Evolutionary conservation across 1,140 invertebrate genomes (phyloP), one percentile per base, ranked within the genome.

Genomic region (Triops longicaudatus): DNA sequence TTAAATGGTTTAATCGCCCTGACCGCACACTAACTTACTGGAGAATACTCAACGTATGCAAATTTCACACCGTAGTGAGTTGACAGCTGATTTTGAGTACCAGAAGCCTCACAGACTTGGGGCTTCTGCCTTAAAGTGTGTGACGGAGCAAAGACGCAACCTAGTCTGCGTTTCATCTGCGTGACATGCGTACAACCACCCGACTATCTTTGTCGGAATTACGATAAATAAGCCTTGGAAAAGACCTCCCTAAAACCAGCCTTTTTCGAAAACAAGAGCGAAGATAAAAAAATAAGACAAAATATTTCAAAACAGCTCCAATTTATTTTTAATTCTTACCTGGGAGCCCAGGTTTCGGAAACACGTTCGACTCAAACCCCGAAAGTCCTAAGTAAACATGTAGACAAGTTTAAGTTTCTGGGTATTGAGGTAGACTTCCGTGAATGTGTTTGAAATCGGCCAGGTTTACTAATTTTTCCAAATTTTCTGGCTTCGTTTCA

Each of bases 141-240:
- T 63, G 50, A 63, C 17, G 50, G 50, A 63, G 50, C 10, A 10
- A 22, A 63, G 50, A 63, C 50, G 50, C 50, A 63, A 63, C 17
- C 50, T 6, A 63, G 50, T 63, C 50, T 63, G 50, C 50, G 50
- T 63, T 63, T 63, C 50, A 63, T 63, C 50, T 63, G 50, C n/a
- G 50, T 63, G 50, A 63, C 50, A 63, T 63, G 50, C 50, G 50
- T 63, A 63, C 50, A 44, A 44, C 11, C 43, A 10, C 17, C n/a
- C n/a, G n/a, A n/a, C n/a, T n/a, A n/a, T n/a, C n/a, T n/a, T n/a
- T n/a, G n/a, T n/a, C n/a, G n/a, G n/a, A n/a, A n/a, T n/a, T n/a
- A n/a, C n/a, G n/a, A n/a, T n/a, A n/a, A n/a, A 44, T 44, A 10
- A 17, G 43, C 43, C 43, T 44, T 44, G 11, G 11, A 44, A 11